These are phyloP conservation scores for Lutraria rhynchaena DNA, from an alignment of 1,140 invertebrate genomes.

Conservation along the genomic window DNA sequence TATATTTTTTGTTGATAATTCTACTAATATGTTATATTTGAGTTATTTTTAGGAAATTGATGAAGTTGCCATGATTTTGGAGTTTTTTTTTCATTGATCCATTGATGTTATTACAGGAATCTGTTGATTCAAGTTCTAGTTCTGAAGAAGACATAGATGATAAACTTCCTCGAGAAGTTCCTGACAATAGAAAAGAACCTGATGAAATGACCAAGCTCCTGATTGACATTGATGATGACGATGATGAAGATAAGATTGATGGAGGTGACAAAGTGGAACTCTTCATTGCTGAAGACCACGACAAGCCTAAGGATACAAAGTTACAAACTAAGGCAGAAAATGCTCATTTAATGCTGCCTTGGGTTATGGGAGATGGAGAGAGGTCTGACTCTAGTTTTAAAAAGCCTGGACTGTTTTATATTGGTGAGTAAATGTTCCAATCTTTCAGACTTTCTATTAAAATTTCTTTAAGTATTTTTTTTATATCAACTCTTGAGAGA, in stretches of 20 bases:
- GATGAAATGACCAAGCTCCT: conserved; percentile 32
- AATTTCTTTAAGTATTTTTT: no score
- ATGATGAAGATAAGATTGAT: conserved; percentile 9
- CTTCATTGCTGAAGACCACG: conserved; percentile 2
- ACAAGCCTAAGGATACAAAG: not conserved
- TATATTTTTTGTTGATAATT: no score
- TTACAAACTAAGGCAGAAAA: conserved; percentile 12
- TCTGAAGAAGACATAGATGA: conserved; percentile 18
- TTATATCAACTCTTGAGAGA: no score
- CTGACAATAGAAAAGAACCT: not conserved
- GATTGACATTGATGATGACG: not conserved
- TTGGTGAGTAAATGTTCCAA: conserved; percentile 39
- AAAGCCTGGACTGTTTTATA: conserved; percentile 46
- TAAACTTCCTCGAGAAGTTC: no score
- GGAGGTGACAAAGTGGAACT: not conserved
- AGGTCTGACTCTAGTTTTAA: not conserved
- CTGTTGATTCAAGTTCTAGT: conserved; percentile 24
- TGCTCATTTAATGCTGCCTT: conserved; percentile 19
- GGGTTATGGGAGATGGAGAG: conserved; percentile 25
- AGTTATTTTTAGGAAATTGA: no score
- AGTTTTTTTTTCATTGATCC: no score
- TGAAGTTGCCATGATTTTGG: no score
- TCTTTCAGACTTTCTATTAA: no score
- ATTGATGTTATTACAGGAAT: not conserved
- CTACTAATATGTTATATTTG: no score